Evolutionary conservation across 2,797 vertebrate species (phyloP).

Genomic region (Spatula clypeata): DNA sequence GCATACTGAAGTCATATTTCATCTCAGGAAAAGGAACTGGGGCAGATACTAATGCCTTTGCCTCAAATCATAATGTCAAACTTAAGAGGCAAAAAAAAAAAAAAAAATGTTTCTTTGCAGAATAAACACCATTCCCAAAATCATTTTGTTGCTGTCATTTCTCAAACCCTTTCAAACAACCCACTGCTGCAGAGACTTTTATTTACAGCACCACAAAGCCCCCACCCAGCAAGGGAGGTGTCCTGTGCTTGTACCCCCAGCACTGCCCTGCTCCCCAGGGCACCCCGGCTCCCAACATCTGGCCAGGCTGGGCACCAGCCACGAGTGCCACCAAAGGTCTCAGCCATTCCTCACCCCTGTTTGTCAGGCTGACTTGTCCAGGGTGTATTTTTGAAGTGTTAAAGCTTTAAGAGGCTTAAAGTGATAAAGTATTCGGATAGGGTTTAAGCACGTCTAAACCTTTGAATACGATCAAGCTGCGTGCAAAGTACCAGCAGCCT

Average conservation of each 20-base stretch:
- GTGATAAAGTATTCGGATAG: slow-evolving; percentile 39
- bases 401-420: slow-evolving; percentile 53
- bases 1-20: neutral
- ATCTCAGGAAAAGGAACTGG: neutral
- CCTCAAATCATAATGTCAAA: neutral
- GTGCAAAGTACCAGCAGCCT: slow-evolving; percentile 7
- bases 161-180: neutral
- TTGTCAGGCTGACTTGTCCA: slow-evolving; percentile 9
- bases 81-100: neutral
- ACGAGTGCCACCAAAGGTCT: neutral
- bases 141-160: neutral
- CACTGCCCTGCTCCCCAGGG: too few relatives aligned
- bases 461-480: slow-evolving; percentile 57
- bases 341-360: neutral
- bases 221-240: too few relatives aligned
- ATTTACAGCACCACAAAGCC: neutral
- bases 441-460: slow-evolving; percentile 41
- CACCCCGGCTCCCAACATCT: accelerated
- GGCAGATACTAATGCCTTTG: neutral
- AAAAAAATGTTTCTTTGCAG: neutral
- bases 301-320: neutral
- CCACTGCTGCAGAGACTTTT: neutral
- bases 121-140: neutral
- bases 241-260: too few relatives aligned
- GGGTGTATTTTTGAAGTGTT: slow-evolving; percentile 29